Evolutionary conservation across 2,797 vertebrate genomes (phyloP).

Genomic region (Epinephelus malabaricus): DNA sequence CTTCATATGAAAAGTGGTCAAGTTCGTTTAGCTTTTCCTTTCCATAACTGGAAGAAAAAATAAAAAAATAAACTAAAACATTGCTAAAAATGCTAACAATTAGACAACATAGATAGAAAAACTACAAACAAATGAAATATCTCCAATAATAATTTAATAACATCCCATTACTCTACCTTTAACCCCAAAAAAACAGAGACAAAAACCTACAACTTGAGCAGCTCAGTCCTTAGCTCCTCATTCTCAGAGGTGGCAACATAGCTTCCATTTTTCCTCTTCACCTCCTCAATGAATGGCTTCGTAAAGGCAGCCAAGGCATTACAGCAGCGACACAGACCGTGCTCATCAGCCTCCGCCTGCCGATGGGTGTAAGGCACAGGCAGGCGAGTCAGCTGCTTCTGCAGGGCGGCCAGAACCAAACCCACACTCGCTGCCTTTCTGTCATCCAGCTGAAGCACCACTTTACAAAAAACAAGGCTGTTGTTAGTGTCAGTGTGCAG

Average conservation of each 20-base stretch:
- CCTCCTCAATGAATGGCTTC: slow-evolving; percentile 89
- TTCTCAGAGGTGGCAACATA: slow-evolving; percentile 49
- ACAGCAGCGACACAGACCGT: slow-evolving; percentile 90
- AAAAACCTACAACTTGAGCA: slow-evolving; percentile 92
- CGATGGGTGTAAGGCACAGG: slow-evolving; percentile 91
- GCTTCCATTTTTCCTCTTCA: slow-evolving; percentile 75
- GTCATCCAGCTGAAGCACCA: slow-evolving; percentile 87
- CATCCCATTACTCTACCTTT: neutral
- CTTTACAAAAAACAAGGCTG: slow-evolving; percentile 67
- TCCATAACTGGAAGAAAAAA: no score
- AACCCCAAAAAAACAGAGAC: neutral
- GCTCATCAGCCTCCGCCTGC: slow-evolving; percentile 88
- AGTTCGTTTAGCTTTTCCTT: neutral
- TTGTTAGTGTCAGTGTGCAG: slow-evolving; percentile 43
- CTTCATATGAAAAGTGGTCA: neutral
- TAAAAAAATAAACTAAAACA: neutral
- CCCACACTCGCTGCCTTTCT: slow-evolving; percentile 87
- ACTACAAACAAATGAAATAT: neutral
- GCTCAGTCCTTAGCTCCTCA: slow-evolving; percentile 87
- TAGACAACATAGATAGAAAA: neutral
- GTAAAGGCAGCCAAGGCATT: slow-evolving; percentile 86
- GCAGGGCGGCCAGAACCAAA: slow-evolving; percentile 87
- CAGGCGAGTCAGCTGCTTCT: slow-evolving; percentile 89
- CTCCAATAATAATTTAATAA: neutral
- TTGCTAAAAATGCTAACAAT: neutral